These are phyloP conservation scores for Pollenia amentaria DNA, from an alignment of 2,888 invertebrate species.

Conservation along the genomic window DNA sequence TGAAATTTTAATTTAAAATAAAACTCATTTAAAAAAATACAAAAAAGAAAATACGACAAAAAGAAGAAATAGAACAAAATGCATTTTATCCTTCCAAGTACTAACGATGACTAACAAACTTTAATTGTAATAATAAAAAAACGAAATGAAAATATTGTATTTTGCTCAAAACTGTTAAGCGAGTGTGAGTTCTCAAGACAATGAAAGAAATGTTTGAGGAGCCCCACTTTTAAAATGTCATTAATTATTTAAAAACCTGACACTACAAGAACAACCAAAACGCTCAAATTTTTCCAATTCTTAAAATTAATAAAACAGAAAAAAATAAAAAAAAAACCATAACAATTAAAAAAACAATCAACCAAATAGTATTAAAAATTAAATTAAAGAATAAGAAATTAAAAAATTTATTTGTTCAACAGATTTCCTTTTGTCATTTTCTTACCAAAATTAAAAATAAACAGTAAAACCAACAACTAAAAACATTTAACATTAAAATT, in stretches of 20 bases:
- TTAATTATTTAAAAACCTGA: neutral
- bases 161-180: conserved; percentile 46
- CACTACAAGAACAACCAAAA: conserved; percentile 35
- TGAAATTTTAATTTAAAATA: conserved; percentile 30
- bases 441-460: conserved; percentile 51
- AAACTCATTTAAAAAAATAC: conserved; percentile 19
- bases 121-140: neutral
- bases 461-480: conserved; percentile 25
- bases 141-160: neutral
- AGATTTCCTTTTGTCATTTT: conserved; percentile 52
- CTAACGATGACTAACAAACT: conserved; percentile 75
- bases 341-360: conserved; percentile 66
- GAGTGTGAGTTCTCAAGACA: conserved; percentile 14
- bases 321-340: conserved; percentile 28
- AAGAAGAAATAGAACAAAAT: conserved; percentile 37
- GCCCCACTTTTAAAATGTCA: conserved; percentile 13
- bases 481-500: conserved; percentile 56
- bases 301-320: conserved; percentile 25
- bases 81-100: conserved; percentile 74
- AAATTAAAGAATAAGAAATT: conserved; percentile 5
- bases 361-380: conserved; percentile 70
- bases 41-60: neutral
- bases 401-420: conserved; percentile 22
- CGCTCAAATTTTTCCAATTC: conserved; percentile 72
- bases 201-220: neutral